Conservation (phyloP, 2,113 vertebrate species). For the Psettodes erumei region DNA sequence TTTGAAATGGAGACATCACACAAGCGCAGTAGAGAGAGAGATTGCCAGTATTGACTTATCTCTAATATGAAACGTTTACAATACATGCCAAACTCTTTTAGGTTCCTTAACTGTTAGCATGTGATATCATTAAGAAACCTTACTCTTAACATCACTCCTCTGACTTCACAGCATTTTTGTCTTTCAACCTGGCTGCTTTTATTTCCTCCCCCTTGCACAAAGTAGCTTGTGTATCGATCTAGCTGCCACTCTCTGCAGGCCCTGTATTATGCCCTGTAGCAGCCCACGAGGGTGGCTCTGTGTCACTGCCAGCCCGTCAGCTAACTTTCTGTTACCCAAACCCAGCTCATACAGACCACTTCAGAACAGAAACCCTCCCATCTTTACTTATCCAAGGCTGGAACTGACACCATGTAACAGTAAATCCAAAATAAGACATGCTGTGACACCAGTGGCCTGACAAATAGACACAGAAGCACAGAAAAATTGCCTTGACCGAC, state of each 20-base stretch:
- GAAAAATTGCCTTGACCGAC: background rate
- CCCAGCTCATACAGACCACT: background rate
- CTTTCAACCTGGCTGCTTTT: conserved; percentile 48
- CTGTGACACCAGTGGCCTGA: background rate
- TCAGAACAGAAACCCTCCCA: background rate
- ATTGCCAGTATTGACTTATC: too few relatives aligned
- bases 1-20: too few relatives aligned
- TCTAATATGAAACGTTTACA: too few relatives aligned
- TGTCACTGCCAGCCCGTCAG: conserved; percentile 3
- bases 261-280: conserved; percentile 31
- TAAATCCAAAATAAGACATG: background rate
- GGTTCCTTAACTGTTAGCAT: too few relatives aligned
- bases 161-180: conserved; percentile 41
- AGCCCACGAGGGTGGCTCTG: conserved; percentile 10
- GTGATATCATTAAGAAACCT: too few relatives aligned
- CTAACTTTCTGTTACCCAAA: conserved; percentile 1
- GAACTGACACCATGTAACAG: too few relatives aligned
- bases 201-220: conserved; percentile 42
- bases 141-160: too few relatives aligned
- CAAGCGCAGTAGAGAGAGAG: too few relatives aligned
- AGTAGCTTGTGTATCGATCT: conserved; percentile 14
- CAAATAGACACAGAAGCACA: background rate
- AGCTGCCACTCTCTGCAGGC: conserved; percentile 31
- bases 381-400: too few relatives aligned
- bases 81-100: too few relatives aligned